Evolutionary conservation across 1,140 invertebrate genomes (phyloP).

Genomic region (Aleiodes sp.): DNA sequence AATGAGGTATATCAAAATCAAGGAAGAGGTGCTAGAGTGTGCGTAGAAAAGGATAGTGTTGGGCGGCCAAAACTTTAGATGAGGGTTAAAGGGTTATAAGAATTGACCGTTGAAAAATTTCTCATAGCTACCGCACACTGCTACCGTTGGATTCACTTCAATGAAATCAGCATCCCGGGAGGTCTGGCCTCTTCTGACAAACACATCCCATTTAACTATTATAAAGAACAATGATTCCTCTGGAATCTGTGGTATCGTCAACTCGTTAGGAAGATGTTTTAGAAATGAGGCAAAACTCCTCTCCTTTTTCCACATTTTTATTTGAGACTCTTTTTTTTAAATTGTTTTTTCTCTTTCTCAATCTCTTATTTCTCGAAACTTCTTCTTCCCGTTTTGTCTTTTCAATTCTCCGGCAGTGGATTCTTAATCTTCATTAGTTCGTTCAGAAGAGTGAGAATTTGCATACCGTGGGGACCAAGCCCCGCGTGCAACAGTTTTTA

Average conservation of each 20-base stretch:
- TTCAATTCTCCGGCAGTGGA: conserved; percentile 33
- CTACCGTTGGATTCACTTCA: conserved; percentile 25
- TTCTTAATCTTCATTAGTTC: conserved; percentile 47
- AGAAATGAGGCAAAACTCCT: conserved; percentile 33
- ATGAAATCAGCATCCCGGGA: conserved; percentile 5
- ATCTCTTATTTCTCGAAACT: conserved; percentile 23
- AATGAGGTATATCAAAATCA: conserved; percentile 16
- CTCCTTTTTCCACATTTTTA: neutral
- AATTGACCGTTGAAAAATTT: conserved; percentile 3
- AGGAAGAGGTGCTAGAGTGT: neutral
- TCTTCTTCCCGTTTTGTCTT: conserved; percentile 21
- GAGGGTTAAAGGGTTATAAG: conserved; percentile 22
- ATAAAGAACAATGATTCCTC: neutral
- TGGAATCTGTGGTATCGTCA: conserved; percentile 33
- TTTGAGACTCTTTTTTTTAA: neutral
- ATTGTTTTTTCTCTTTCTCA: neutral
- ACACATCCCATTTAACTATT: conserved; percentile 1
- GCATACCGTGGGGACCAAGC: conserved; percentile 42
- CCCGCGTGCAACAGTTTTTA: conserved; percentile 33
- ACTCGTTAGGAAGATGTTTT: conserved; percentile 42
- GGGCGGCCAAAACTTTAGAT: neutral
- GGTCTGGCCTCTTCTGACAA: neutral
- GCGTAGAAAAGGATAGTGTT: neutral
- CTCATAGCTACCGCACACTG: conserved; percentile 27
- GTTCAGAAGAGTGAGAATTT: conserved; percentile 31